A percentile compares a stretch with the other conserved stretches of the same genome.
These are phyloP conservation scores for Nymphalis io DNA, from an alignment of 1,140 invertebrate genomes.

Conservation along the genomic window DNA sequence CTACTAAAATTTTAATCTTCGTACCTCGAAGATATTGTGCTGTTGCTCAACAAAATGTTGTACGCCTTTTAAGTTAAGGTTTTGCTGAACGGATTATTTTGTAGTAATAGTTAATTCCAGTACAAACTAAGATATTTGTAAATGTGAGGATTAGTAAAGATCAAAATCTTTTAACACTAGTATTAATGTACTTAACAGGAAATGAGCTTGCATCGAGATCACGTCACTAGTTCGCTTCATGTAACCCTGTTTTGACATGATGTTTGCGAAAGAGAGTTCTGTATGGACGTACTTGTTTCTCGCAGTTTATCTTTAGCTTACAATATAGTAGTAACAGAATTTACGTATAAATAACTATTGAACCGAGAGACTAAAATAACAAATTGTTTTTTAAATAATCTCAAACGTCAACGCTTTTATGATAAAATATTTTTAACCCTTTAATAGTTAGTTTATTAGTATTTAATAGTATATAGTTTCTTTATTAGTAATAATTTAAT, in stretches of 20 bases:
- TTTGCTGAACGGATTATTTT: slow-evolving; percentile 6
- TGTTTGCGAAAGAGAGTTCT: too few relatives aligned
- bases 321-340: too few relatives aligned
- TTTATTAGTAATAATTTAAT: too few relatives aligned
- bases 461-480: too few relatives aligned
- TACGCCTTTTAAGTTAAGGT: not conserved
- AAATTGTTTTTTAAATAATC: too few relatives aligned
- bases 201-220: not conserved
- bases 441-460: too few relatives aligned
- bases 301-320: too few relatives aligned
- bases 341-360: too few relatives aligned
- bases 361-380: too few relatives aligned
- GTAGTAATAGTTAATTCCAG: not conserved
- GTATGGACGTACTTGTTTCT: too few relatives aligned
- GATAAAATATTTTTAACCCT: too few relatives aligned
- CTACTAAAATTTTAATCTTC: not conserved
- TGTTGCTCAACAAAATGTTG: not conserved
- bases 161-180: not conserved
- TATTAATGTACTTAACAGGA: not conserved
- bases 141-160: slow-evolving; percentile 1
- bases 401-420: too few relatives aligned
- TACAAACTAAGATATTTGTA: not conserved
- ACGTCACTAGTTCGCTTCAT: not conserved
- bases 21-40: not conserved
- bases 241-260: not conserved